Percentiles rank a stretch among this genome's conserved stretches.
Evolutionary conservation across 2,888 invertebrate genomes (phyloP).

Genomic region (Acrobasis repandana): DNA sequence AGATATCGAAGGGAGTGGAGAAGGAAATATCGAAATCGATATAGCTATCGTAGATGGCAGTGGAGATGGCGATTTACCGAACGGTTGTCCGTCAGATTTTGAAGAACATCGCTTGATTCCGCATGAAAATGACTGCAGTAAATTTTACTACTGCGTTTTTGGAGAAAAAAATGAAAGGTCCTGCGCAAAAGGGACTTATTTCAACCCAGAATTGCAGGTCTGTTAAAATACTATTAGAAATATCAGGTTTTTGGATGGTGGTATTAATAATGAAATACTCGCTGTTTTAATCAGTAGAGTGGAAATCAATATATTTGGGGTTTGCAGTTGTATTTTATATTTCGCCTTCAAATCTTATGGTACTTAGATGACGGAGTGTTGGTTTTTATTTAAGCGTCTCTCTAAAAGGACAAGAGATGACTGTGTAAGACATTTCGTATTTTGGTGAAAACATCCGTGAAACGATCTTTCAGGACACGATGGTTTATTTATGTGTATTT

Average conservation of each 20-base stretch:
- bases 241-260: constrained; percentile 23
- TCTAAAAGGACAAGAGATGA: no score
- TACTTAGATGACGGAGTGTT: no score
- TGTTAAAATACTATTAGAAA: constrained; percentile 25
- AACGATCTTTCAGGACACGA: no score
- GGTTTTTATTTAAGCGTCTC: no score
- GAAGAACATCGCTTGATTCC: constrained; percentile 42
- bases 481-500: no score
- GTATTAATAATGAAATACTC: background rate
- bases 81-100: constrained; percentile 45
- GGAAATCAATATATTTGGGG: no score
- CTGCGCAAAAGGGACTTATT: constrained; percentile 38
- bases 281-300: no score
- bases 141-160: constrained; percentile 48
- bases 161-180: constrained; percentile 40
- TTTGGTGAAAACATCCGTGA: no score
- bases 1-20: background rate
- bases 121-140: constrained; percentile 43
- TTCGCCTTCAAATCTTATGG: no score
- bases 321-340: no score
- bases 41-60: constrained; percentile 1
- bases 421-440: no score
- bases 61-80: constrained; percentile 30
- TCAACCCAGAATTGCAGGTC: constrained; percentile 41
- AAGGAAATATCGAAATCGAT: background rate